Base-by-base conservation (phyloP, 1,140 invertebrate genomes). In the Hypothenemus hampei region DNA sequence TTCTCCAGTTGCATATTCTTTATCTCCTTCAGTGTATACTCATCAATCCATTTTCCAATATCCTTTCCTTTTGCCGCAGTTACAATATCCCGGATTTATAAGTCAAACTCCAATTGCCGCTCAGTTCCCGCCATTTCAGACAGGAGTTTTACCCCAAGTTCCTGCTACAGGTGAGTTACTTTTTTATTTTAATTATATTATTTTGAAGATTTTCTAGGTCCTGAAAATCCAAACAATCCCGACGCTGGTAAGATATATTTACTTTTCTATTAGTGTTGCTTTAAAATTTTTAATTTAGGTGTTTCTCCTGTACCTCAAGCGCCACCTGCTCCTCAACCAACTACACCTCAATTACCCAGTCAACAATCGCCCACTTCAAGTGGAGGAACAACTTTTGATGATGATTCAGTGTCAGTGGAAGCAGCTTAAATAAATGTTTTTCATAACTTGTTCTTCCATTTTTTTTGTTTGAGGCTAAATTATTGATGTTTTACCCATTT, bases 401-500 rank as follows among this genome's bases (percentile, higher is more conserved):
- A 50, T 26, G 47, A 50, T 18, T 39, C 47, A n/a, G 47, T 50
- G 13, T 50, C 47, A 6, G 23, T 50, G 5, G 47, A 50, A 15
- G 35, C 47, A 16, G 35, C 47, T 23, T 24, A 50, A n/a, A 39
- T 24, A 18, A 15, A 46, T 15, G 18, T 39, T 13, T 31, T 1
- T 3, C 3, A 31, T 11, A 31, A 31, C 26, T 31, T 13, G 13
- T 31, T 31, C 1, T 31, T 31, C 1, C 26, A 13, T 31, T 31
- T 31, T 31, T n/a, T 29, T 29, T 29, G 10, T 31, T 31, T 13
- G 3, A 1, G 1, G 3, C 26, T 31, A 31, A 8, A 8, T 1
- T 31, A 11, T 3, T 31, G 3, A 1, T 11, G 26, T 31, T 31
- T 31, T 31, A 31, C 26, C 26, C 26, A 13, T 31, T 11, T 36